Percentiles rank a stretch among this genome's conserved stretches.
These are phyloP conservation scores for Seira ritae DNA, from an alignment of 2,888 invertebrate species.

Conservation along the genomic window DNA sequence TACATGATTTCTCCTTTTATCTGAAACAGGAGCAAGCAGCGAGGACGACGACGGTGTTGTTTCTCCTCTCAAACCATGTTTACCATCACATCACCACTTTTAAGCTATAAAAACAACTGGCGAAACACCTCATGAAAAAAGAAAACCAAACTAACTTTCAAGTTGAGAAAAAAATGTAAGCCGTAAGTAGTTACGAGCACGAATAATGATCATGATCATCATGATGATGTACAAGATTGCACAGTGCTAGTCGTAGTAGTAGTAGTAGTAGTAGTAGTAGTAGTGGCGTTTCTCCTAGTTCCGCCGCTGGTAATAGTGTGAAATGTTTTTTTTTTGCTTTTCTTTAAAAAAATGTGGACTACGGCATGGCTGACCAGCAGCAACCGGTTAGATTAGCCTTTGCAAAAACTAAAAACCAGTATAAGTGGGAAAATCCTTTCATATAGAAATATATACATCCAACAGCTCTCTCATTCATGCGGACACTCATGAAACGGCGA, in stretches of 20 bases:
- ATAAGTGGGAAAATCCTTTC: no score
- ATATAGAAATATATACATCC: neutral
- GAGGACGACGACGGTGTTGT: neutral
- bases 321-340: neutral
- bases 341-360: neutral
- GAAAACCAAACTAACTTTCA: conserved; percentile 7
- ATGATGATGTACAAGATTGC: conserved; percentile 13
- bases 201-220: conserved; percentile 13
- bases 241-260: neutral
- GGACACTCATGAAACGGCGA: neutral
- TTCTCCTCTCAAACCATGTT: neutral
- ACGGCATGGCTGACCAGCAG: neutral
- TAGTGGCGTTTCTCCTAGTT: neutral
- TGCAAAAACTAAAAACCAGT: no score
- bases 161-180: conserved; percentile 6
- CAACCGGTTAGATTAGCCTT: conserved; percentile 10
- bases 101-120: conserved; percentile 13
- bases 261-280: no score
- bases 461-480: neutral
- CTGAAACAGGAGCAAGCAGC: neutral
- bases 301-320: neutral
- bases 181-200: conserved; percentile 4
- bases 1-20: no score
- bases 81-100: neutral
- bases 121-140: conserved; percentile 16